phyloP scores from a whole-genome alignment of 2,113 vertebrate species.

The Odocoileus virginianus region DNA sequence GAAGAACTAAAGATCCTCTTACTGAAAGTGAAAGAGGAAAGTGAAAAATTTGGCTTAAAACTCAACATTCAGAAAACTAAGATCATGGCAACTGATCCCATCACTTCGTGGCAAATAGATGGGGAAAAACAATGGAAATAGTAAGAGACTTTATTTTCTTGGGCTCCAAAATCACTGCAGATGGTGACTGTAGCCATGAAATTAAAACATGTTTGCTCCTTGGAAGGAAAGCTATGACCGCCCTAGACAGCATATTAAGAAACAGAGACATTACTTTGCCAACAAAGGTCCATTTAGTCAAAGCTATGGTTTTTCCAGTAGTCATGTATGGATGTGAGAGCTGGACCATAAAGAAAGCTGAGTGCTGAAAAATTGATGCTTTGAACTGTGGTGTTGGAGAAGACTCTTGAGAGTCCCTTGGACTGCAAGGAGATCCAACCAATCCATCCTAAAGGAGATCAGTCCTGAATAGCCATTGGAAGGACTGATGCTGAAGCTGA shows the following conservation, averaged over 20 bases:
- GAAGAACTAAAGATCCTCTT: not conserved
- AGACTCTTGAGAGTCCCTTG: not conserved
- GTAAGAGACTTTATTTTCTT: not conserved
- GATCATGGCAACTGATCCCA: rapidly evolving
- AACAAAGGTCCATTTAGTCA: not conserved
- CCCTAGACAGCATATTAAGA: not conserved
- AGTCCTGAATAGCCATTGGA: not conserved
- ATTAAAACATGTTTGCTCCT: not conserved
- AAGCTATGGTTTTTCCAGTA: not conserved
- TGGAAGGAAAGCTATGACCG: not conserved
- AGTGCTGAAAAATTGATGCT: not conserved
- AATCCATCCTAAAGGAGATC: not conserved
- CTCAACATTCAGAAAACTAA: not conserved
- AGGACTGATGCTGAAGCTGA: not conserved
- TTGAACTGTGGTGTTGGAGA: not conserved
- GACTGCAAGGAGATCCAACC: not conserved
- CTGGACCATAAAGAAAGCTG: not conserved
- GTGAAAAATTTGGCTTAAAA: not conserved
- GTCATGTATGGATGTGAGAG: not conserved
- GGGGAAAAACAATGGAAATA: not conserved
- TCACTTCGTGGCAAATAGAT: not conserved
- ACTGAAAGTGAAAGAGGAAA: not conserved
- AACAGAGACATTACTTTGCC: not conserved
- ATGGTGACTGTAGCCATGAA: not conserved
- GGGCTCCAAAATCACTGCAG: not conserved